Evolutionary conservation across 1,140 invertebrate genomes (phyloP), one percentile per base, ranked within the genome.

Genomic region (Antheraea pernyi): DNA sequence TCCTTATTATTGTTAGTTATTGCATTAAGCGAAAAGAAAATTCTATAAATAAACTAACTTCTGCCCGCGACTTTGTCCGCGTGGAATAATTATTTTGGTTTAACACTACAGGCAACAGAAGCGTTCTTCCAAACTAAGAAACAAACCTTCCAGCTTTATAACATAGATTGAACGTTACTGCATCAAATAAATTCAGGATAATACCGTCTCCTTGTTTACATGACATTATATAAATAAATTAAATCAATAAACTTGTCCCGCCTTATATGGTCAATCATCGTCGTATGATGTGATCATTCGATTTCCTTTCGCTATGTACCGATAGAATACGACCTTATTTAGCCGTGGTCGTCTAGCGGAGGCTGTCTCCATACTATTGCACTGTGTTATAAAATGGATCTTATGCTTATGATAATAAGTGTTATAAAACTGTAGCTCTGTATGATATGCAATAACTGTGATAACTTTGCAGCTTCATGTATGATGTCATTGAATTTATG

Each of bases 251-350:
- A 63, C 61, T 63, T 63, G 48, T 58, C 53, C 36, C 75, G 71
- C 81, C 81, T 75, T 79, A 77, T 74, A 73, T 69, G 77, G 77
- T 53, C 73, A 77, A 69, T 67, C 61, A 63, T 63, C 39, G 71
- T 67, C 69, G 71, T 71, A 80, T 83, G 79, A 85, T 76, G 78
- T 80, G 72, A 79, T 77, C 73, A 65, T 65, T 70, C 67, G 75
- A 63, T 66, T 70, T 62, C 75, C 71, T 76, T 79, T 77, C 69
- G 68, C 69, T 74, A 65, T 39, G 61, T 67, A 70, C 18, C 46
- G 61, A 68, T 79, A 75, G 67, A 71, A 65, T 73, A 63, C 61
- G 19, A 63, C 76, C 78, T 70, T 81, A 77, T 83, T 72, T 79
- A 78, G 79, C 60, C 22, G 46, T 16, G 46, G 11, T 53, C 16